A percentile compares a stretch with the other conserved stretches of the same genome.
Evolutionary conservation across 2,113 vertebrate genomes (phyloP).

Genomic region (Gasterosteus aculeatus): DNA sequence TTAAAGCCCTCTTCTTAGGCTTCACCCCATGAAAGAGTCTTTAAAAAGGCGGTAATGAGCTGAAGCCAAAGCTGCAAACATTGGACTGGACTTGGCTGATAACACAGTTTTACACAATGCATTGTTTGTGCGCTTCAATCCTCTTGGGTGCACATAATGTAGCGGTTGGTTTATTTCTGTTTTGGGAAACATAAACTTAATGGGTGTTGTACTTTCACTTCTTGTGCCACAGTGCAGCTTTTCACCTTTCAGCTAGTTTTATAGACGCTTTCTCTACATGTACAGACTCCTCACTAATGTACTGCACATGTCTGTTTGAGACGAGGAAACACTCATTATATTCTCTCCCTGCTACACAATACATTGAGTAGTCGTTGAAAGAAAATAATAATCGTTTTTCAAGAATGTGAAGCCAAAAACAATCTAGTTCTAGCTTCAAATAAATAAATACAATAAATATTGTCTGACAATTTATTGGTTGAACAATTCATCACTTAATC

Average conservation of each 20-base stretch:
- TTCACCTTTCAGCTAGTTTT: neutral
- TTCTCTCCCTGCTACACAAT: neutral
- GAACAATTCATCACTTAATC: neutral
- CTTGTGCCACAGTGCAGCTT: neutral
- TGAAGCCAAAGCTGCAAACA: constrained; percentile 60
- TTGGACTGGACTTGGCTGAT: constrained; percentile 68
- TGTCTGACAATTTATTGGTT: neutral
- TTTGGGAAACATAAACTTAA: constrained; percentile 30
- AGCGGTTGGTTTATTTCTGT: constrained; percentile 41
- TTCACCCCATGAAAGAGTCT: constrained; percentile 52
- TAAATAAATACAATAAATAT: neutral
- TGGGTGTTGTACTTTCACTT: constrained; percentile 16
- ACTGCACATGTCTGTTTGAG: neutral
- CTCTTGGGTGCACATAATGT: constrained; percentile 40
- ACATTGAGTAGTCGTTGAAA: neutral
- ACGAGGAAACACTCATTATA: constrained; percentile 6
- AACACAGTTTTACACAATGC: constrained; percentile 51
- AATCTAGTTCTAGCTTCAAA: neutral
- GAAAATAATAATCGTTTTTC: neutral
- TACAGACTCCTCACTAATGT: neutral
- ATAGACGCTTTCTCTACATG: neutral
- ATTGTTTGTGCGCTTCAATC: constrained; percentile 52
- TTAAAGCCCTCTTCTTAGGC: constrained; percentile 66
- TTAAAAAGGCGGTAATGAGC: constrained; percentile 61
- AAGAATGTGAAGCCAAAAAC: neutral